Base-by-base conservation (phyloP, 2,113 vertebrate genomes). In the Ciconia stormi region DNA sequence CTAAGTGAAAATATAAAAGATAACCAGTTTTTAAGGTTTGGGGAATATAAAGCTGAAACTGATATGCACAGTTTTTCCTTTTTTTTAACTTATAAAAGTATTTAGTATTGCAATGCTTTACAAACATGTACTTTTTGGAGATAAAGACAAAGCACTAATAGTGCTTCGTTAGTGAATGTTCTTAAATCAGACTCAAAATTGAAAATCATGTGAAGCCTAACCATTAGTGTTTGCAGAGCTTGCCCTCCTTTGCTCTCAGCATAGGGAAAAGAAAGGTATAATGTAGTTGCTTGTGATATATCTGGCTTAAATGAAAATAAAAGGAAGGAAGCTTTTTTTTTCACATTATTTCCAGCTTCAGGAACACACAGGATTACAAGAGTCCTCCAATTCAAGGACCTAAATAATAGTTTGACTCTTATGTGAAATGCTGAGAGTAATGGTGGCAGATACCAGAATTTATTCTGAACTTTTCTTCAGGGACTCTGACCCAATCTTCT, bases 361-460 rank as follows among this genome's bases (percentile, higher is more conserved):
- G 66, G 10, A 91, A 21, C 50, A 63, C 53, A 61, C 17, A 10
- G 70, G 40, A 55, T 88, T 90, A 47, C 10, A 14, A 17, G 46
- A 91, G 62, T 77, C 42, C 63, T 88, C 42, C 23, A 63, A 50
- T 73, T 82, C 55, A 66, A 84, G 46, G 29, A 90, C 10, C n/a
- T 91, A 94, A 95, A 42, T 82, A 90, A 70, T 82, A 83, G 50
- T 87, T 82, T 90, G 42, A 44, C 23, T 89, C 46, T 44, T 80
- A 58, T 34, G 16, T 94, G 87, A 95, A 95, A 96, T 96, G 96
- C 89, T 95, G 94, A 96, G 96, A 95, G 93, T 77, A 96, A 96
- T 63, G 87, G 94, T 93, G 74, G 76, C 78, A 94, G 74, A 91
- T 58, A 73, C 53, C 21, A 89, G 86, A 90, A 95, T 93, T 80